Percentiles rank a stretch among this genome's conserved stretches.
Evolutionary conservation across 2,797 vertebrate genomes (phyloP).

Genomic region (Hemibagrus guttatus): DNA sequence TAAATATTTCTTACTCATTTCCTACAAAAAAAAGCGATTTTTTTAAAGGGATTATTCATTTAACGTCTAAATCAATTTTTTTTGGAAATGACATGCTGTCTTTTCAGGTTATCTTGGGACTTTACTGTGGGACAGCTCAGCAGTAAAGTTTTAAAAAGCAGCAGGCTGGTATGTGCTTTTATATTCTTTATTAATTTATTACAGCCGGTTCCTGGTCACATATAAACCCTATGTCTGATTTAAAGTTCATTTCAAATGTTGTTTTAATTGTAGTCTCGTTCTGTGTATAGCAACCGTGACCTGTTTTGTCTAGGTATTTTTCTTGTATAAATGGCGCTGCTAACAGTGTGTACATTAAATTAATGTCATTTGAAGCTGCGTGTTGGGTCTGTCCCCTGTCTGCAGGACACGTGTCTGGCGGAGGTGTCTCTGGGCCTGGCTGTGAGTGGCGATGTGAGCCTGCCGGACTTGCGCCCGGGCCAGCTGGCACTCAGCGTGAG

Average conservation of each 20-base stretch:
- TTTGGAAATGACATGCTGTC: neutral
- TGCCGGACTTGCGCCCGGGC: slow-evolving; percentile 78
- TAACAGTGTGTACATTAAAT: neutral
- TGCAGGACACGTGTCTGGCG: slow-evolving; percentile 89
- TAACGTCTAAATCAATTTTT: no score
- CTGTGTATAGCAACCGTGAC: neutral
- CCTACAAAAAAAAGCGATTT: neutral
- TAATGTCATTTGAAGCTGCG: neutral
- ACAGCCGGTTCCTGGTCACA: neutral
- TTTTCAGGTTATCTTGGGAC: slow-evolving; percentile 81
- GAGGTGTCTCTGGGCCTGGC: slow-evolving; percentile 87
- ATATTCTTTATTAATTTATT: neutral
- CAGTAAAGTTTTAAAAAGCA: slow-evolving; percentile 96
- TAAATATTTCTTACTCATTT: neutral
- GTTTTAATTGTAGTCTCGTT: neutral
- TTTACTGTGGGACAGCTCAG: slow-evolving; percentile 87
- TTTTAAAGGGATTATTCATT: neutral
- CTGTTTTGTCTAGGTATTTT: neutral
- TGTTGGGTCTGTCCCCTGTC: slow-evolving; percentile 29
- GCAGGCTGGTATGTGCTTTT: slow-evolving; percentile 80
- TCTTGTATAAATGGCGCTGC: neutral
- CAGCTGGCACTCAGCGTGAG: slow-evolving; percentile 75
- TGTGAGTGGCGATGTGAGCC: slow-evolving; percentile 82
- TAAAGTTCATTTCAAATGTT: neutral
- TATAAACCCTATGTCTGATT: neutral